Conservation (phyloP, 1,140 invertebrate species). For the Camponotus pennsylvanicus region DNA sequence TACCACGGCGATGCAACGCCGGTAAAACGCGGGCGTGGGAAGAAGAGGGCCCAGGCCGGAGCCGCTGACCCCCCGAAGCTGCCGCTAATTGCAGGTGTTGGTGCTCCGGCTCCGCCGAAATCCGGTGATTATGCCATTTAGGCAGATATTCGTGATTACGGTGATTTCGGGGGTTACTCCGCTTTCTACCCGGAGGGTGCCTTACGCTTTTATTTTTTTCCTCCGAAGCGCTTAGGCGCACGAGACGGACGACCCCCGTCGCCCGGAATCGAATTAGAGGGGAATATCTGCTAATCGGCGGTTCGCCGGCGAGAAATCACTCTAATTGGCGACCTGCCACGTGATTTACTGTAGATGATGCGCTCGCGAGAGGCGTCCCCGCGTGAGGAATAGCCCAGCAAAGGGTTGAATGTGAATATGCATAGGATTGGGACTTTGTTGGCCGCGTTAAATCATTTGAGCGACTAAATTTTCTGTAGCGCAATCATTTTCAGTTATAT, state of each 20-base stretch:
- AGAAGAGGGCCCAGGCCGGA: slow-evolving; percentile 60
- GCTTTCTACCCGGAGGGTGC: slow-evolving; percentile 19
- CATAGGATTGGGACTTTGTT: not conserved
- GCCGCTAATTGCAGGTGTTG: slow-evolving; percentile 76
- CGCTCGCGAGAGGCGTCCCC: slow-evolving; percentile 21
- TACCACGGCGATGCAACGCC: slow-evolving; percentile 5
- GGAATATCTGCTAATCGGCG: slow-evolving; percentile 52
- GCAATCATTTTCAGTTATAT: not conserved
- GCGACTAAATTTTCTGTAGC: not conserved
- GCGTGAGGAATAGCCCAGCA: not conserved
- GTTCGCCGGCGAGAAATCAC: slow-evolving; percentile 52
- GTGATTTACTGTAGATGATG: slow-evolving; percentile 43
- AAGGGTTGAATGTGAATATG: slow-evolving; percentile 27
- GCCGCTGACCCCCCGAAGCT: slow-evolving; percentile 53
- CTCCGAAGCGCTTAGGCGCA: slow-evolving; percentile 45
- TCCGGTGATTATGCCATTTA: slow-evolving; percentile 77
- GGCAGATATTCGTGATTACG: slow-evolving; percentile 75
- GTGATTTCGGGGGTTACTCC: slow-evolving; percentile 50
- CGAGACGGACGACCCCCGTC: slow-evolving; percentile 56
- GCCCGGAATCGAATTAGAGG: slow-evolving; percentile 47
- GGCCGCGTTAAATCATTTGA: slow-evolving; percentile 12
- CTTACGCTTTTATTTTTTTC: slow-evolving; percentile 38
- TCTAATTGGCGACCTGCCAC: slow-evolving; percentile 55
- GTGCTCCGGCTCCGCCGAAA: slow-evolving; percentile 55
- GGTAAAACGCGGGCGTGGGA: slow-evolving; percentile 72